phyloP scores from a whole-genome alignment of 2,113 vertebrate species.

The Leiothrix lutea region DNA sequence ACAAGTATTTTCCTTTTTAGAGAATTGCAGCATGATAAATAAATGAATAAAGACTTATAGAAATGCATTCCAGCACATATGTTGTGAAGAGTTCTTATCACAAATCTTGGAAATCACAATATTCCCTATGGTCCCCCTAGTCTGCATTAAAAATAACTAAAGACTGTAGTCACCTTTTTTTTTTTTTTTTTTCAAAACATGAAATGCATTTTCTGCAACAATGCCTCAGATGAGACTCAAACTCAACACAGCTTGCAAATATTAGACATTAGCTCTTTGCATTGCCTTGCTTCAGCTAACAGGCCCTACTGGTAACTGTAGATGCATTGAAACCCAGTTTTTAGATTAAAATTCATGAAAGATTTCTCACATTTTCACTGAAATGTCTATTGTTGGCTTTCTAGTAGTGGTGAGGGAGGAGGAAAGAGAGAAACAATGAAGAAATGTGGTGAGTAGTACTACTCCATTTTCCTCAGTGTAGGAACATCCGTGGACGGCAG shows the following conservation, averaged over 20 bases:
- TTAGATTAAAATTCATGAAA: constrained; percentile 73
- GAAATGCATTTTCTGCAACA: constrained; percentile 73
- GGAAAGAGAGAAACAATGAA: not conserved
- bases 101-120: constrained; percentile 67
- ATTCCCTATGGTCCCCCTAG: constrained; percentile 53
- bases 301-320: constrained; percentile 50
- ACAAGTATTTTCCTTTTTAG: constrained; percentile 66
- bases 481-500: too few relatives aligned
- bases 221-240: constrained; percentile 63
- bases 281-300: constrained; percentile 54
- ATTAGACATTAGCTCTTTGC: constrained; percentile 50
- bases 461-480: not conserved
- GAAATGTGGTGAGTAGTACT: not conserved
- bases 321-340: constrained; percentile 47
- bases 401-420: not conserved
- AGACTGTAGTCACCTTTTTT: constrained; percentile 27
- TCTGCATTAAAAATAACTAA: constrained; percentile 72
- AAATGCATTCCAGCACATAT: constrained; percentile 40
- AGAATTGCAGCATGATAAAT: constrained; percentile 72
- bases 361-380: constrained; percentile 27
- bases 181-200: constrained; percentile 45
- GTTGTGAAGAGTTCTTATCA: constrained; percentile 45
- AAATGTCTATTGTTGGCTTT: not conserved
- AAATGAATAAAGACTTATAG: constrained; percentile 74
- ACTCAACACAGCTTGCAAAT: constrained; percentile 63